Conservation (phyloP, 1,140 invertebrate species). For the Drosophila jambulina region DNA sequence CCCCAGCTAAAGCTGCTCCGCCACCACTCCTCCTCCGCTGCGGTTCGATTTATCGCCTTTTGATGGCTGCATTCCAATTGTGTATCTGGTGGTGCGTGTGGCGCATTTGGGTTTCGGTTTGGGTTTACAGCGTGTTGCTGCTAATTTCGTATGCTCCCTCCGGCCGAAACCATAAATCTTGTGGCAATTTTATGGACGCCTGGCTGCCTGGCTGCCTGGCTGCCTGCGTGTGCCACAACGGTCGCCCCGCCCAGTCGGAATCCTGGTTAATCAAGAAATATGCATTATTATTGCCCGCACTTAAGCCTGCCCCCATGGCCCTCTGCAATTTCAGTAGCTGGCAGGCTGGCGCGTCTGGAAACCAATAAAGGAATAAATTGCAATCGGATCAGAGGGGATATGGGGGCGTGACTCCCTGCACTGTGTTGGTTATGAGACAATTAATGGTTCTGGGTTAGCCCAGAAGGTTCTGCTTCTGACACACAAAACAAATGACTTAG, state of each 20-base stretch:
- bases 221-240: constrained; percentile 55
- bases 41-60: constrained; percentile 72
- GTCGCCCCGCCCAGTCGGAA: constrained; percentile 17
- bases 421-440: neutral
- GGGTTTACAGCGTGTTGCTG: constrained; percentile 45
- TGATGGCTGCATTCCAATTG: constrained; percentile 74
- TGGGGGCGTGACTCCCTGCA: constrained; percentile 6
- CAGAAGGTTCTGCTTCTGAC: constrained; percentile 21
- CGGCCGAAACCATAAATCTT: constrained; percentile 74
- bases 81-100: constrained; percentile 31
- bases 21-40: neutral
- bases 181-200: constrained; percentile 61
- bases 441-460: constrained; percentile 35
- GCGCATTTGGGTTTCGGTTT: constrained; percentile 24
- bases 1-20: constrained; percentile 3
- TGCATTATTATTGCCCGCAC: constrained; percentile 31
- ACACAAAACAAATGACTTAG: constrained; percentile 48
- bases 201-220: no score
- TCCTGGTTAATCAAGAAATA: constrained; percentile 44
- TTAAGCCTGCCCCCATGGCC: constrained; percentile 8
- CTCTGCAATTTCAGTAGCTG: constrained; percentile 24
- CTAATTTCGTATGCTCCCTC: constrained; percentile 65
- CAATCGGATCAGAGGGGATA: neutral
- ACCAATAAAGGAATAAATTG: constrained; percentile 28
- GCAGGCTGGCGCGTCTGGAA: constrained; percentile 5